These are phyloP conservation scores for Strigamia maritima DNA, from an alignment of 2,888 invertebrate genomes.

Conservation along the genomic window DNA sequence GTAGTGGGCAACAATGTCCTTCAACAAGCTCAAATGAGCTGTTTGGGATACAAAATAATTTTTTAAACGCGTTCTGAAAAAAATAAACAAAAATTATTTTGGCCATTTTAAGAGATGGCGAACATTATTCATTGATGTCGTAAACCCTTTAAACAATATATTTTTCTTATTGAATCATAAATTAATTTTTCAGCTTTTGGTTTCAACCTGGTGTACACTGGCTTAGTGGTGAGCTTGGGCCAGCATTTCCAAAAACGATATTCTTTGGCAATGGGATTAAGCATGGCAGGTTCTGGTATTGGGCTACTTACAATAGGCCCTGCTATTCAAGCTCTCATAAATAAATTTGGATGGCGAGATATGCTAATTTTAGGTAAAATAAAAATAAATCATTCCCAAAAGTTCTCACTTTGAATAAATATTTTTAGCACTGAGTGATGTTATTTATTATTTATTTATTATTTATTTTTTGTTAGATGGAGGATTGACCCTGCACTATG, in stretches of 20 bases:
- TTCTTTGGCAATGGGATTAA: slow-evolving; percentile 44
- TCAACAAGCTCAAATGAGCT: too few relatives aligned
- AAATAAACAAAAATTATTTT: too few relatives aligned
- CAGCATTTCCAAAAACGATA: slow-evolving; percentile 45
- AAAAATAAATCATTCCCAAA: too few relatives aligned
- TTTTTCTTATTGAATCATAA: background rate
- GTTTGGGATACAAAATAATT: too few relatives aligned
- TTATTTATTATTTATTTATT: background rate
- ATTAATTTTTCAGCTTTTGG: slow-evolving; percentile 44
- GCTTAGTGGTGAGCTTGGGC: slow-evolving; percentile 45
- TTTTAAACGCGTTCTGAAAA: too few relatives aligned
- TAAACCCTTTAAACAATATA: too few relatives aligned
- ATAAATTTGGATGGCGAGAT: slow-evolving; percentile 46
- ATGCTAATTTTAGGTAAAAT: slow-evolving; percentile 44
- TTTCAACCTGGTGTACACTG: slow-evolving; percentile 45
- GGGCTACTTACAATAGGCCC: slow-evolving; percentile 45
- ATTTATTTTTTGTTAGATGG: slow-evolving; percentile 39
- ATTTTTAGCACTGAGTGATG: too few relatives aligned
- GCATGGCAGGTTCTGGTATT: slow-evolving; percentile 45
- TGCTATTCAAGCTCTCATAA: slow-evolving; percentile 42
- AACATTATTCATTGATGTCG: too few relatives aligned
- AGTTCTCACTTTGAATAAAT: too few relatives aligned
- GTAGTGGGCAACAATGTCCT: too few relatives aligned
- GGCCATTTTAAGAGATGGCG: too few relatives aligned
- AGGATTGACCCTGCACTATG: slow-evolving; percentile 45